These are phyloP conservation scores for Alloplasta piceator DNA, from an alignment of 2,888 invertebrate genomes.

Conservation along the genomic window DNA sequence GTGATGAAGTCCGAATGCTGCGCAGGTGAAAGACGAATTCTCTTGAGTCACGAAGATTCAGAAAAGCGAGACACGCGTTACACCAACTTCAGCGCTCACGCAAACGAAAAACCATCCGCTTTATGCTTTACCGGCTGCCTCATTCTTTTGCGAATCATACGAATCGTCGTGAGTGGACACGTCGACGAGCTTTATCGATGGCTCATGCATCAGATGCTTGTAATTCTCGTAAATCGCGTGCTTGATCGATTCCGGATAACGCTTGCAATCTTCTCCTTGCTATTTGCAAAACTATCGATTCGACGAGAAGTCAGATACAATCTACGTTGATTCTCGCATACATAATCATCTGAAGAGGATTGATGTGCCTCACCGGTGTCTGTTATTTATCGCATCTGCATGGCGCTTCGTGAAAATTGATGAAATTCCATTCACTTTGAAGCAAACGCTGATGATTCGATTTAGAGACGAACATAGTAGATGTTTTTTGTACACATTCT, in stretches of 20 bases:
- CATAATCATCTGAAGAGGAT: neutral
- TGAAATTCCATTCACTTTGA: neutral
- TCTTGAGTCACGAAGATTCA: conserved; percentile 23
- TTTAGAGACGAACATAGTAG: neutral
- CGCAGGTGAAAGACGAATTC: conserved; percentile 35
- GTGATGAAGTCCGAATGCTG: neutral
- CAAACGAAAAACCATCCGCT: neutral
- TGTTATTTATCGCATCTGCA: neutral
- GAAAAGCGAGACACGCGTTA: neutral
- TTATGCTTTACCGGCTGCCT: neutral
- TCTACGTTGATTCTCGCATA: conserved; percentile 3
- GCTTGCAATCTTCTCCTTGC: conserved; percentile 1
- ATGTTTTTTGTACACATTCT: neutral
- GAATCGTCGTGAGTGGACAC: neutral
- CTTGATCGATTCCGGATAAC: conserved; percentile 31
- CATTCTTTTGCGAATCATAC: neutral
- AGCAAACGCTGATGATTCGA: neutral
- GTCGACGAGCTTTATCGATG: conserved; percentile 8
- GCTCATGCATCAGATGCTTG: neutral
- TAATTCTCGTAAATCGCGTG: conserved; percentile 26
- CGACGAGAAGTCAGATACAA: conserved; percentile 13
- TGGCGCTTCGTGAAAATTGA: neutral
- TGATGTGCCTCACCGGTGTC: neutral
- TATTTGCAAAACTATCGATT: conserved; percentile 10
- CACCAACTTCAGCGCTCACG: neutral